phyloP scores from a whole-genome alignment of 1,140 invertebrate species.

The Bombus huntii region DNA sequence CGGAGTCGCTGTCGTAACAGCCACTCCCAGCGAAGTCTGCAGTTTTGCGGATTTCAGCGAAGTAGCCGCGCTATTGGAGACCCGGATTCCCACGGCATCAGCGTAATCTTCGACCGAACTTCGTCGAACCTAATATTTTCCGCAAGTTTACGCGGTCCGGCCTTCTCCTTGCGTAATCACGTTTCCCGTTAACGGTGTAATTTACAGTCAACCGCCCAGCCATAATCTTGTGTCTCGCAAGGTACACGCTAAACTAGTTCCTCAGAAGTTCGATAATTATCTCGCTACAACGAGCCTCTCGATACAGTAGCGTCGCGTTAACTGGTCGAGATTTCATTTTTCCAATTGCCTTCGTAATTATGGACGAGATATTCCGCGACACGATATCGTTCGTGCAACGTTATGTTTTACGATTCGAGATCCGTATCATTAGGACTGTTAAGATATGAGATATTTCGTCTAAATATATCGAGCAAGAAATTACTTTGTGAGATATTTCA shows the following conservation, averaged over 20 bases:
- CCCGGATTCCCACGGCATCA: background rate
- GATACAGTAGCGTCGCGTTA: too few species aligned
- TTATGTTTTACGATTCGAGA: too few species aligned
- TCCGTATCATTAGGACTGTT: too few species aligned
- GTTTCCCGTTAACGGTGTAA: background rate
- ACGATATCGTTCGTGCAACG: too few species aligned
- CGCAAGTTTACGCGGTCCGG: background rate
- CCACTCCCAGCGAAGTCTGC: constrained; percentile 17
- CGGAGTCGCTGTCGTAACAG: background rate
- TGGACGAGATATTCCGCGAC: background rate
- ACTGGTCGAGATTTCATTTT: background rate
- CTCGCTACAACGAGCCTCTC: background rate
- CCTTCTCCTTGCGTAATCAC: background rate
- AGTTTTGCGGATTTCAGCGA: constrained; percentile 28
- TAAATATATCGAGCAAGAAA: too few species aligned
- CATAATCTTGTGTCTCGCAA: background rate
- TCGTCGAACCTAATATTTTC: background rate
- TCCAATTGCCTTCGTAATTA: background rate
- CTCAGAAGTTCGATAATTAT: background rate
- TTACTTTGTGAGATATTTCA: too few species aligned
- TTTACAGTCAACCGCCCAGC: background rate
- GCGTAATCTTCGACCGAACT: background rate
- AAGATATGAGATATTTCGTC: too few species aligned
- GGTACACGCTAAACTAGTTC: background rate
- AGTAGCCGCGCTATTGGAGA: background rate